Evolutionary conservation across 2,888 invertebrate species (phyloP).

Genomic region (Troides oblongomaculatus): DNA sequence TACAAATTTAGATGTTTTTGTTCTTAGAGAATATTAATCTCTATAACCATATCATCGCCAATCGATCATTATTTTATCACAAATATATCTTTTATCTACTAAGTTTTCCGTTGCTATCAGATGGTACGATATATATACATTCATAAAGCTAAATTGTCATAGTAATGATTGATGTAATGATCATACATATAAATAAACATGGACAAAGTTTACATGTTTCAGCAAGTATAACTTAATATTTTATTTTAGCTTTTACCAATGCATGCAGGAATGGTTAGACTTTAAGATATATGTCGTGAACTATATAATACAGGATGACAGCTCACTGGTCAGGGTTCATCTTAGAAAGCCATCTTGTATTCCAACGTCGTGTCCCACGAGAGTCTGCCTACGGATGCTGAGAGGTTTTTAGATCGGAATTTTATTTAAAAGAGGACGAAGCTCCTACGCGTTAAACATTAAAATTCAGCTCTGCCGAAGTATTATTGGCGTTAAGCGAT

Average conservation of each 20-base stretch:
- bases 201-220: not conserved
- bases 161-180: too few relatives aligned
- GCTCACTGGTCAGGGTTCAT: constrained; percentile 29
- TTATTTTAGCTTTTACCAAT: not conserved
- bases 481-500: not conserved
- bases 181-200: too few relatives aligned
- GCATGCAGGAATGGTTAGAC: constrained; percentile 2
- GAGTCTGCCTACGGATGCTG: constrained; percentile 27
- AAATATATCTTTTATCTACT: too few relatives aligned
- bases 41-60: too few relatives aligned
- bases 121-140: too few relatives aligned
- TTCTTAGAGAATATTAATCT: too few relatives aligned
- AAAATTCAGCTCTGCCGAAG: constrained; percentile 11
- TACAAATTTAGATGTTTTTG: too few relatives aligned
- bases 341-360: constrained; percentile 29
- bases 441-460: constrained; percentile 16
- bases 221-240: not conserved
- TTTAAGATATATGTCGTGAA: constrained; percentile 16
- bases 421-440: constrained; percentile 49
- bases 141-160: too few relatives aligned
- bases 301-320: constrained; percentile 18
- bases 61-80: too few relatives aligned
- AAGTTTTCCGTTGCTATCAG: too few relatives aligned
- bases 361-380: constrained; percentile 26
- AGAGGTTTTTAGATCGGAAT: constrained; percentile 36